These are phyloP conservation scores for Agapornis canus DNA, from an alignment of 2,797 vertebrate genomes.

Conservation along the genomic window DNA sequence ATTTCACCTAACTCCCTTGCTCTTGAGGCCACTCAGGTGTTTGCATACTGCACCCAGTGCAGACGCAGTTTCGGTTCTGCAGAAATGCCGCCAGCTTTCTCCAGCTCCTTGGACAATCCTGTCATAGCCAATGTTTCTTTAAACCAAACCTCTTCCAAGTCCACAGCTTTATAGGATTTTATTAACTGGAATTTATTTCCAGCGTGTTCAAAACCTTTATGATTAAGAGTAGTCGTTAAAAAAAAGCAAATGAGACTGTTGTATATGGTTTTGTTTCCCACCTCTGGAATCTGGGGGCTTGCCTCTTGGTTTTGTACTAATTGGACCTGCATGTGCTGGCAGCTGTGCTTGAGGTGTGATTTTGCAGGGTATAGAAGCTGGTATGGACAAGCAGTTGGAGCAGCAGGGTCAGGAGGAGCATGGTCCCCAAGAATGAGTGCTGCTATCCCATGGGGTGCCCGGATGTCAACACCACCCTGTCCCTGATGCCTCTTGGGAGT, in stretches of 20 bases:
- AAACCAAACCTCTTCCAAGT: not conserved
- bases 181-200: not conserved
- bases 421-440: accelerated
- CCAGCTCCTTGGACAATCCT: not conserved
- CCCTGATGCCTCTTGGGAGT: accelerated
- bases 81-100: not conserved
- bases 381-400: not conserved
- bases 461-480: not conserved
- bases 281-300: not conserved
- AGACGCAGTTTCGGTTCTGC: not conserved
- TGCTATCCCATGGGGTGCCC: not conserved
- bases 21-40: not conserved
- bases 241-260: not conserved
- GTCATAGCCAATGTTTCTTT: not conserved
- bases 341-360: not conserved
- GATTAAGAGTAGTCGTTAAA: not conserved
- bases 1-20: not conserved
- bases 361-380: not conserved
- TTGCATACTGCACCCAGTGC: not conserved
- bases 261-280: not conserved
- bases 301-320: not conserved
- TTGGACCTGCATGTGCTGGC: not conserved
- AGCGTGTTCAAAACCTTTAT: not conserved
- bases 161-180: not conserved
- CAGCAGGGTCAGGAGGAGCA: not conserved